Base-by-base conservation (phyloP, 2,888 invertebrate genomes). In the Nomada lathburiana region DNA sequence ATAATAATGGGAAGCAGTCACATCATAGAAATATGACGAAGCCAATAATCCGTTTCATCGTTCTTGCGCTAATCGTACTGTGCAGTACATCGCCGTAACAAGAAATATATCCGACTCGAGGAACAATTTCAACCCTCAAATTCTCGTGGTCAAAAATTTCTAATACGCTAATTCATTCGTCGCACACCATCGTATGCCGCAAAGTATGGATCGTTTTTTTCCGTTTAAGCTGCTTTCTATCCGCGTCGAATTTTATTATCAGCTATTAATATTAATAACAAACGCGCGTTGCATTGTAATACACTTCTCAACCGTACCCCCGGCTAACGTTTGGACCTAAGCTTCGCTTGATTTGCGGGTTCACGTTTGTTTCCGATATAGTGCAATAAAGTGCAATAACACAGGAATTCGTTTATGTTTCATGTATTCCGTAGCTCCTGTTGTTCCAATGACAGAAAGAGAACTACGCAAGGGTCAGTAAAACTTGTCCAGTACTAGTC, bases 381-480 rank as follows among this genome's bases (percentile, higher is more conserved):
- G 52, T n/a, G n/a, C n/a, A n/a, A n/a, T n/a, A n/a, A 53, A 23
- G 59, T 26, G 16, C 23, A 50, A 7, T 5, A 3, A 3, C 55
- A 11, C 9, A 18, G 36, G 60, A 57, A 59, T 55, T 67, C 52
- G 50, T 88, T 88, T 87, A 83, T 88, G 87, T 91, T 89, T 89
- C 87, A 84, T 90, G 88, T 88, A 82, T 82, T 71, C 78, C 83
- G 75, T 89, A 93, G 93, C 87, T 77, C 89, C 92, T 59, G 91
- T 89, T 80, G 73, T 74, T 71, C 93, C 92, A 73, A 88, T 91
- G 89, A 93, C 93, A 78, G 93, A 93, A 69, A 90, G 93, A 87
- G 93, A 93, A 89, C 76, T 92, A 55, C 89, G 93, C 88, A 93
- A 93, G 90, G 93, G 93, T 93, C 89, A 91, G 93, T 93, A 91